Base-by-base conservation (phyloP, 2,797 vertebrate species). In the Sebastes iracundus region DNA sequence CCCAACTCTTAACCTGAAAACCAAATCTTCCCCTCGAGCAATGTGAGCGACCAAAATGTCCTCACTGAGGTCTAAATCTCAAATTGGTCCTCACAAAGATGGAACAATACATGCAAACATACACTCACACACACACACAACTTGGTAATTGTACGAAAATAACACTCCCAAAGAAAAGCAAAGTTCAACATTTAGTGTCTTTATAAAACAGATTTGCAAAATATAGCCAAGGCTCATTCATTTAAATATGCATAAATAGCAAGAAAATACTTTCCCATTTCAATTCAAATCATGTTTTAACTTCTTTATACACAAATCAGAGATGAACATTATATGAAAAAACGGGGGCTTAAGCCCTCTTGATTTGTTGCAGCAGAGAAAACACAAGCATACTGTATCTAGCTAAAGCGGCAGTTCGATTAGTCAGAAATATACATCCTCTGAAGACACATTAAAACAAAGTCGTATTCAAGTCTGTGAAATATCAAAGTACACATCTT, bases 171-270 rank as follows among this genome's bases (percentile, higher is more conserved):
- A 81, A 93, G 90, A 85, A 91, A 84, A 72, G 74, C 79, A 86
- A 87, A 90, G 79, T 90, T 92, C 79, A 92, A 94, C 92, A 94
- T 93, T 94, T 96, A 96, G 95, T 96, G 95, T 96, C 92, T 96
- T 95, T 96, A 96, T 95, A 96, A 96, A 96, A 96, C 95, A 95
- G 93, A 92, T 95, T 95, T 96, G 94, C 95, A 96, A 96, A 96
- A 96, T 96, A 96, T 95, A 96, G 96, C 94, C 94, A 95, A 95
- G 94, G 94, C 94, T 95, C 93, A 92, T 96, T 95, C 93, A 94
- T 96, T 96, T 95, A 96, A 96, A 96, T 96, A 96, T 92, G 91
- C 95, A 96, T 96, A 96, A 96, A 96, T 95, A 96, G 93, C 95
- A 95, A 94, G 94, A 96, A 96, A 96, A 96, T 95, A 95, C 91